Percentiles rank a stretch among this genome's conserved stretches.
phyloP scores from a whole-genome alignment of 2,797 vertebrate genomes.

The Ptychadena robeensis region DNA sequence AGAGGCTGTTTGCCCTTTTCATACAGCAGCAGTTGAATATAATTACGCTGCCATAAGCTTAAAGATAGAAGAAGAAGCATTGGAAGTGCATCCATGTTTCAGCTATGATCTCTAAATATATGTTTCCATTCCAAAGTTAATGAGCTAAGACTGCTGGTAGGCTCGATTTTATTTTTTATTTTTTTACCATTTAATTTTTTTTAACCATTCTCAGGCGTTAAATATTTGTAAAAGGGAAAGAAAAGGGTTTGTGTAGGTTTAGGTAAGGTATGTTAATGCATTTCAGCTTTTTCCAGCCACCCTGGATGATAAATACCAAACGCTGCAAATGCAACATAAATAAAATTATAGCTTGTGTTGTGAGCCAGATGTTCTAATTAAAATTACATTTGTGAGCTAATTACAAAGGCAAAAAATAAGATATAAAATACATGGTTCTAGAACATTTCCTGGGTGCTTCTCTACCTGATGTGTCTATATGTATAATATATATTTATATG shows the following conservation, averaged over 20 bases:
- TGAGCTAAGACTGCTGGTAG: constrained; percentile 58
- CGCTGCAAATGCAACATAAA: constrained; percentile 28
- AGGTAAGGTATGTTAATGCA: constrained; percentile 23
- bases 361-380: constrained; percentile 45
- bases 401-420: constrained; percentile 1
- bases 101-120: constrained; percentile 74
- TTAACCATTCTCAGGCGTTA: constrained; percentile 20
- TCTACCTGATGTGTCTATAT: not conserved
- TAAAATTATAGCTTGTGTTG: constrained; percentile 32
- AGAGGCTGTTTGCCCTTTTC: constrained; percentile 81
- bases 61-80: constrained; percentile 71
- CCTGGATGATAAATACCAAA: constrained; percentile 40
- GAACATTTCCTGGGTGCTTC: not conserved
- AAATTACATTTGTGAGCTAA: constrained; percentile 37
- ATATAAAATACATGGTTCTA: not conserved
- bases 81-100: constrained; percentile 72
- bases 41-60: constrained; percentile 79
- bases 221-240: constrained; percentile 43
- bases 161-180: constrained; percentile 20
- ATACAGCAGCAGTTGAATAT: constrained; percentile 80
- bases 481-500: not conserved
- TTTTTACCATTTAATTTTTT: too few relatives aligned
- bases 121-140: constrained; percentile 68
- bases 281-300: constrained; percentile 20
- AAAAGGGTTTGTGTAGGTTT: constrained; percentile 18